phyloP scores from a whole-genome alignment of 2,797 vertebrate genomes.

The Gallinago solitaria region DNA sequence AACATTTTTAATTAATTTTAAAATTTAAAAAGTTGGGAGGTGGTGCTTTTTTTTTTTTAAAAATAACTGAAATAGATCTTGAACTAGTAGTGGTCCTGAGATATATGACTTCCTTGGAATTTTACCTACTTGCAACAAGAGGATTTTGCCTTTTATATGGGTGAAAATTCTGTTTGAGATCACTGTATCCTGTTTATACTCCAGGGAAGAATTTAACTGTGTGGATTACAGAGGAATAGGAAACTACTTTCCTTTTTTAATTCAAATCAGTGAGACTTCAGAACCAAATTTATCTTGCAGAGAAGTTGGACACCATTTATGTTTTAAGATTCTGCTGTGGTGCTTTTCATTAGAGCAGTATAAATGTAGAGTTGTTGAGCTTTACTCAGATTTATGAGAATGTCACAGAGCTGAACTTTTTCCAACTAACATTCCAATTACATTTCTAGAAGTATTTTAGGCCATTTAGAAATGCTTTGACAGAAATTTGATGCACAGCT shows the following conservation, averaged over 20 bases:
- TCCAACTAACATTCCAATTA: slow-evolving; percentile 48
- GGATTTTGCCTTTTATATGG: neutral
- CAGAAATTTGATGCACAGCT: neutral
- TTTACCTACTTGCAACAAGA: neutral
- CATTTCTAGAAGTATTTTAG: slow-evolving; percentile 20
- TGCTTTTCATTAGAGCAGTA: neutral
- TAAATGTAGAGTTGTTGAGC: neutral
- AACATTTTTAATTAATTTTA: neutral
- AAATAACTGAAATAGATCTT: neutral
- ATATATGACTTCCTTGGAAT: neutral
- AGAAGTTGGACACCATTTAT: neutral
- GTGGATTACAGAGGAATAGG: neutral
- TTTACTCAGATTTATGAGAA: slow-evolving; percentile 11
- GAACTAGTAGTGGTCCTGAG: neutral
- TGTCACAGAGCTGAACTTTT: slow-evolving; percentile 14
- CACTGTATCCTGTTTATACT: neutral
- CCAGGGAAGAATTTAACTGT: neutral
- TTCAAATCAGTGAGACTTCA: neutral
- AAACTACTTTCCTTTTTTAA: neutral
- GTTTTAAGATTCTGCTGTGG: neutral
- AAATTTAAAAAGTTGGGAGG: neutral
- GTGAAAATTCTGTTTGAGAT: neutral
- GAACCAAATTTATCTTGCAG: neutral
- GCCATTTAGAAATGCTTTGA: slow-evolving; percentile 28
- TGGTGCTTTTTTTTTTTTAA: neutral